Conservation (phyloP, 2,113 vertebrate genomes). For the Psilopsiagon aurifrons region DNA sequence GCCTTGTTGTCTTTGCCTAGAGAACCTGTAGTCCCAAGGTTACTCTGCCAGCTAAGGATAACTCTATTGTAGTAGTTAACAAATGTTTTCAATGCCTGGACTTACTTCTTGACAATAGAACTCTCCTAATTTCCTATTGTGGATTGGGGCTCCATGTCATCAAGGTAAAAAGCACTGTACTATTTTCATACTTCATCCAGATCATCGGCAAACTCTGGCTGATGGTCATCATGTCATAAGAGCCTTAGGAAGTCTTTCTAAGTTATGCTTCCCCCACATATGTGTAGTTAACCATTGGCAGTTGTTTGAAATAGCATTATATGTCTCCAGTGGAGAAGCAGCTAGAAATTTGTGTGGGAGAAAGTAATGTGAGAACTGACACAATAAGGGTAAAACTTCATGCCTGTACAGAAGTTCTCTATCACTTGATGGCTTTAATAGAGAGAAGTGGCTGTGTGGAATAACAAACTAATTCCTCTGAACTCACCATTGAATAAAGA, state of each 20-base stretch:
- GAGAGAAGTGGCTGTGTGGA: neutral
- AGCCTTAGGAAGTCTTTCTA: neutral
- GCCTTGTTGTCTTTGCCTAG: neutral
- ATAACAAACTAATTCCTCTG: conserved; percentile 14
- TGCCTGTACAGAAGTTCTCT: neutral
- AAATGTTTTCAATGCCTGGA: neutral
- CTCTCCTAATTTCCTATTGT: neutral
- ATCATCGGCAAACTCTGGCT: neutral
- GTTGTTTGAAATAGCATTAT: neutral
- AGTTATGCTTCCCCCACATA: neutral
- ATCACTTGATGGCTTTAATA: neutral
- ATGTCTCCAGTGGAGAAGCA: neutral
- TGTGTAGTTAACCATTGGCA: neutral
- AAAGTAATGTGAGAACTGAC: neutral
- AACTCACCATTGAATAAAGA: neutral
- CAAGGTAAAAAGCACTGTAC: neutral
- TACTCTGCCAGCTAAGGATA: neutral
- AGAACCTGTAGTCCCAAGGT: neutral
- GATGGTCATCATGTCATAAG: neutral
- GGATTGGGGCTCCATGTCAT: neutral
- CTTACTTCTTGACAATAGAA: neutral
- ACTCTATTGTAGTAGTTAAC: neutral
- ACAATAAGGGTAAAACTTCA: neutral
- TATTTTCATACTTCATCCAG: neutral
- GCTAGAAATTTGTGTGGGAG: neutral